Evolutionary conservation across 2,113 vertebrate species (phyloP), one percentile per base, ranked within the genome.

Genomic region (Xyrauchen texanus): DNA sequence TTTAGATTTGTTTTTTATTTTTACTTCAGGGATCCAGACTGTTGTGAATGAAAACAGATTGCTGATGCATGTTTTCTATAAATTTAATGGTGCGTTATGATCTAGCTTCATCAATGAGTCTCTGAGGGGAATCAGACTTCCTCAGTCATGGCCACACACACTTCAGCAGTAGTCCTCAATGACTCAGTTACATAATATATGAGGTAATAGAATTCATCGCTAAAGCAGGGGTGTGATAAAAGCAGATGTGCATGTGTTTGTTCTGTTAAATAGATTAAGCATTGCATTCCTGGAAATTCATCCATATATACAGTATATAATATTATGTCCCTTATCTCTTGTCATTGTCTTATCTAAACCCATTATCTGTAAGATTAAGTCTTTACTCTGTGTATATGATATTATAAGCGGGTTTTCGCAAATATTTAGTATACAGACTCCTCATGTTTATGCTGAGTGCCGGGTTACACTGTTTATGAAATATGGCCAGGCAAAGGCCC

Each of bases 401-500:
- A 89, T 89, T 86, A 88, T 87, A 88, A 87, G 81, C 86, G 85
- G 85, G 87, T 88, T 89, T 90, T 84, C 85, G 83, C 91, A 92
- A 93, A 93, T 93, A 92, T 93, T 93, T 93, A 89, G 89, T 91
- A 91, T 90, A 91, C 91, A 89, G 86, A 78, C 88, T 89, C 80
- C 82, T 90, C 83, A 82, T 93, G 92, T 93, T 93, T 93, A 93
- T 88, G 88, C 88, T 86, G 88, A 90, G 90, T 91, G 88, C 91
- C 84, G 84, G 89, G 89, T 93, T 92, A 92, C 91, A 91, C 86
- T 93, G 92, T 91, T 92, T 91, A 90, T 89, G 85, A 91, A 82
- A 91, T 91, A 93, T 92, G 89, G 88, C 89, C 90, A 89, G 90
- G 87, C 86, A 83, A 89, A 85, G 83, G 86, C 82, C 85, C 85